Base-by-base conservation (phyloP, 30 jellyfish, hydroid and myxozoan species). In the Phacellophora camtschatica region DNA sequence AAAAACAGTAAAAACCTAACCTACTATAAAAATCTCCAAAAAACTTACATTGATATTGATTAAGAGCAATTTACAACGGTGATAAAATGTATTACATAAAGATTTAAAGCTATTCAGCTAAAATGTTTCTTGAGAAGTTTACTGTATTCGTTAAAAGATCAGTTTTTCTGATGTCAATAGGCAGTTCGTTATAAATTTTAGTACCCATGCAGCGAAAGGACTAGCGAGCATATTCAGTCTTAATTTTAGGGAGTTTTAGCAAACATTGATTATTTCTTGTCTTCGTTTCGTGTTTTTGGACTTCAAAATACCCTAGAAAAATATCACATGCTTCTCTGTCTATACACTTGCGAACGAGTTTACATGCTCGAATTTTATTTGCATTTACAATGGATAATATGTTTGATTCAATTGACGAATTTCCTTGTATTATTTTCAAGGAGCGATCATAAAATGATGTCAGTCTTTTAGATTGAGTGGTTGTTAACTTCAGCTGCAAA, bases 151-250 rank as follows among this genome's bases (percentile, higher is more conserved):
- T n/a, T n/a, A n/a, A n/a, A n/a, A n/a, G n/a, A n/a, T n/a, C 74
- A 58, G 74, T 58, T 31, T 74, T 74, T 53, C 63, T 24, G 18
- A 28, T 58, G 43, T 58, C 41, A 58, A 58, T 27, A 16, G 74
- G 74, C 75, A 79, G 74, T 42, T 79, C 0, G 31, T 79, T 62
- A 28, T 79, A 79, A 27, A 61, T 79, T 27, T 43, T 79, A 16
- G 79, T 25, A 33, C 90, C 84, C 84, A 59, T 61, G 63, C 48
- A 79, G n/a, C 74, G 86, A 48, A 79, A 79, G 46, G 84, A 70
- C 45, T 46, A 37, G 76, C 79, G 75, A 19, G 87, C 37, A 73
- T 73, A 65, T 65, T 65, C 79, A 34, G 79, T 65, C 31, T 65
- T 0, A 4, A 65, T 65, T 65, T 35, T 65, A 27, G 61, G 87